These are phyloP conservation scores for Ichneumoninae sp. DNA, from an alignment of 2,888 invertebrate genomes.

Conservation along the genomic window DNA sequence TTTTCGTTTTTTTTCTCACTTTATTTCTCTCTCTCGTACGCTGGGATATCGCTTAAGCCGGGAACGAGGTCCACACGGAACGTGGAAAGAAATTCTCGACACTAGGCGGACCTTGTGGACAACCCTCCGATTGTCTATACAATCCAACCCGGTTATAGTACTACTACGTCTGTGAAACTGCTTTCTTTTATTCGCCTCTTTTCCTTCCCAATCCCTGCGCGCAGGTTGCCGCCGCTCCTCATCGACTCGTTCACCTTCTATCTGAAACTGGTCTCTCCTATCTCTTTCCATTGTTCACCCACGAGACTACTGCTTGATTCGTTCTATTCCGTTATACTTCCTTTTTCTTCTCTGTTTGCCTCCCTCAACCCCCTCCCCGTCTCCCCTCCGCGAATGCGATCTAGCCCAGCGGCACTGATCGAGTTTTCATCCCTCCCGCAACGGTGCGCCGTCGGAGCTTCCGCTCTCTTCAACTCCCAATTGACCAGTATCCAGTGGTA, in stretches of 20 bases:
- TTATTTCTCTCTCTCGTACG: constrained; percentile 30
- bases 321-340: constrained; percentile 58
- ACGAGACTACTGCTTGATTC: constrained; percentile 62
- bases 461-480: constrained; percentile 35
- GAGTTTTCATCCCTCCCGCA: constrained; percentile 74
- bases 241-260: constrained; percentile 58
- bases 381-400: constrained; percentile 37
- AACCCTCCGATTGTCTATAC: constrained; percentile 57
- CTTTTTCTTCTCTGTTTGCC: constrained; percentile 42
- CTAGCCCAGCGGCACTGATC: constrained; percentile 73
- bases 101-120: constrained; percentile 40
- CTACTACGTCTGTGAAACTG: constrained; percentile 68
- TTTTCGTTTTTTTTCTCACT: constrained; percentile 22
- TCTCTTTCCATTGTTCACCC: constrained; percentile 59
- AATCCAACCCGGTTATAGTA: constrained; percentile 41
- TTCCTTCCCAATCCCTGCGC: constrained; percentile 22
- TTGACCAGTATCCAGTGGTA: constrained; percentile 55
- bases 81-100: constrained; percentile 56
- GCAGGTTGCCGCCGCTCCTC: constrained; percentile 49
- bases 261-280: constrained; percentile 52
- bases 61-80: constrained; percentile 30
- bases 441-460: constrained; percentile 44
- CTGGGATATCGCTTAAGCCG: constrained; percentile 41
- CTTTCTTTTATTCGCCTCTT: constrained; percentile 36
- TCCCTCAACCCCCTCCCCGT: background rate